These are phyloP conservation scores for Eulemur coronatus DNA, from an alignment of 2,797 vertebrate genomes.

Conservation along the genomic window DNA sequence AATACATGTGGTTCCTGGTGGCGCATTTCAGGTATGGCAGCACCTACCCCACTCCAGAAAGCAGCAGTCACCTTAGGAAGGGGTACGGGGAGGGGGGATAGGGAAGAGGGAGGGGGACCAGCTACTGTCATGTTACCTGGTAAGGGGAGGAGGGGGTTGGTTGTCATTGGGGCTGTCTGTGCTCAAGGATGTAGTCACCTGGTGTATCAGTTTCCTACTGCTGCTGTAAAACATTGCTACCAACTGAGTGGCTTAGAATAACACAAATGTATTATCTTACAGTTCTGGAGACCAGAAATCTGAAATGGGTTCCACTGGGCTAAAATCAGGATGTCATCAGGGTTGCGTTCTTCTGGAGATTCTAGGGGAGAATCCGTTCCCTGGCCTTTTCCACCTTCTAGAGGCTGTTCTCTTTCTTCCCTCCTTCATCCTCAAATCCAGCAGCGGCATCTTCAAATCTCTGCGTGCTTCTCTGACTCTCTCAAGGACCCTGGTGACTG, in stretches of 20 bases:
- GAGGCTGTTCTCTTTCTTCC: not conserved
- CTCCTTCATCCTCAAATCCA: not conserved
- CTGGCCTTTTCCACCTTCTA: not conserved
- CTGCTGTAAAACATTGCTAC: not conserved
- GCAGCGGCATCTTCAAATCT: not conserved
- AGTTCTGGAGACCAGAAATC: not conserved
- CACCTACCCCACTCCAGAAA: not conserved
- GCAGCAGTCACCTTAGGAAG: not conserved
- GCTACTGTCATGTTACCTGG: not conserved
- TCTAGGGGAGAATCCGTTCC: not conserved
- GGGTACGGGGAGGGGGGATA: fast-evolving
- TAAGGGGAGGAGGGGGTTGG: not conserved
- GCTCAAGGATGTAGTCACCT: not conserved
- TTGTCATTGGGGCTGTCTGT: not conserved
- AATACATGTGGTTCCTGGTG: not conserved
- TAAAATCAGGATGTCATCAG: not conserved
- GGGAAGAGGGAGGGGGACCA: not conserved
- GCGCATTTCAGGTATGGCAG: not conserved
- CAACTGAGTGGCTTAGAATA: not conserved
- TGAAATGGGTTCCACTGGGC: not conserved
- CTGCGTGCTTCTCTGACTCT: not conserved
- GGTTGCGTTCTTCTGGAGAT: not conserved
- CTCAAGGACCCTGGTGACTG: not conserved
- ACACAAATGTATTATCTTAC: not conserved
- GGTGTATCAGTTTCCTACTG: not conserved